Conservation (phyloP, 2,113 vertebrate species). For the Aix galericulata region DNA sequence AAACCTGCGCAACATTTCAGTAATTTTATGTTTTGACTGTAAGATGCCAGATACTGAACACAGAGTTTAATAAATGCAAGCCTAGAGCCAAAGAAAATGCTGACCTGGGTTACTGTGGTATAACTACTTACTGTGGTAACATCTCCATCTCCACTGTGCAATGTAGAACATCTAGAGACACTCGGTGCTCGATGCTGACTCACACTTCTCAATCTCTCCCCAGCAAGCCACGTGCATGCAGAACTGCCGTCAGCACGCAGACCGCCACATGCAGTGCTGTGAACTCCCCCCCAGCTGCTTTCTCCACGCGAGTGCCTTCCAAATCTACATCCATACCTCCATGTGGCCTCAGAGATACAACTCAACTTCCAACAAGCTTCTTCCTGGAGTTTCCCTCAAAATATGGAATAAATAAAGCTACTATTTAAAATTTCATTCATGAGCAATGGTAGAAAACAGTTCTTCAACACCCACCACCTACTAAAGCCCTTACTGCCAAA, state of each 20-base stretch:
- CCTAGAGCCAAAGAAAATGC: background rate
- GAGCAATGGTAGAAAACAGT: background rate
- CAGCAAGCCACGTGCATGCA: accelerated
- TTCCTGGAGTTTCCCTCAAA: background rate
- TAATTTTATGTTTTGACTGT: background rate
- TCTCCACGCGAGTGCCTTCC: background rate
- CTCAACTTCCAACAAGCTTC: background rate
- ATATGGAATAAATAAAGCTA: background rate
- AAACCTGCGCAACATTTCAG: background rate
- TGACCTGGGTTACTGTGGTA: background rate
- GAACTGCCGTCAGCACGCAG: background rate
- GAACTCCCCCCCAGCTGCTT: background rate
- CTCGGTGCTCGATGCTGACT: background rate
- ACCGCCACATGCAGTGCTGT: background rate
- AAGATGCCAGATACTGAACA: background rate
- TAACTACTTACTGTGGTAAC: too few species aligned
- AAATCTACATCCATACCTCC: background rate
- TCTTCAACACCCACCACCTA: background rate
- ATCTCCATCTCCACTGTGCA: too few species aligned
- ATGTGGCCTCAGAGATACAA: background rate
- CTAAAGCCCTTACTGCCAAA: background rate
- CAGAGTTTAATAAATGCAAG: background rate
- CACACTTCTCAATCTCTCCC: background rate
- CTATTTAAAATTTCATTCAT: background rate
- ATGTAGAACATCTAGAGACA: too few species aligned